Evolutionary conservation across 2,797 vertebrate species (phyloP).

Genomic region (Pristis pectinata): DNA sequence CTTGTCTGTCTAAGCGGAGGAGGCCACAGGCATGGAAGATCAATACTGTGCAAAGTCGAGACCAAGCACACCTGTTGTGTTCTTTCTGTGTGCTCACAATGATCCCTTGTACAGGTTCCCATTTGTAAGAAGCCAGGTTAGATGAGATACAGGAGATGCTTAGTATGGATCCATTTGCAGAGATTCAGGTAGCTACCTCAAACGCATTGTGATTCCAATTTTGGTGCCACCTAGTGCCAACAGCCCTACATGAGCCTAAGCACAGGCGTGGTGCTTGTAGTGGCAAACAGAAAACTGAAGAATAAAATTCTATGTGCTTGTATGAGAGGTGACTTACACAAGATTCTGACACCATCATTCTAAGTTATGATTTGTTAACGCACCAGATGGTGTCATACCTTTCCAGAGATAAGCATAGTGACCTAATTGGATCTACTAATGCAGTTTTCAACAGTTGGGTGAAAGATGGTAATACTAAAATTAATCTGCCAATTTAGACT

Average conservation of each 20-base stretch:
- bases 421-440: background rate
- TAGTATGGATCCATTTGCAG: background rate
- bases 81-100: background rate
- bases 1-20: background rate
- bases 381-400: background rate
- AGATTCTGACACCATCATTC: background rate
- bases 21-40: background rate
- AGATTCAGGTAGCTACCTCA: background rate
- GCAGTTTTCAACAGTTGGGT: background rate
- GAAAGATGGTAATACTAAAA: constrained; percentile 17
- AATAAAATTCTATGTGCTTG: background rate
- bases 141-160: background rate
- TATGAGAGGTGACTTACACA: background rate
- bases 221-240: background rate
- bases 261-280: background rate
- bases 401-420: background rate
- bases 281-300: background rate
- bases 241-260: background rate
- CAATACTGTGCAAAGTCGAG: background rate
- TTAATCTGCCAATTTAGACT: background rate
- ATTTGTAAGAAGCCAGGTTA: background rate
- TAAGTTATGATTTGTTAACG: background rate
- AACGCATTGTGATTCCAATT: background rate
- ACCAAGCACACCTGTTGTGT: background rate
- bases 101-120: background rate